Evolutionary conservation across 2,113 vertebrate genomes (phyloP), one percentile per base, ranked within the genome.

Genomic region (Hemibagrus wyckioides): DNA sequence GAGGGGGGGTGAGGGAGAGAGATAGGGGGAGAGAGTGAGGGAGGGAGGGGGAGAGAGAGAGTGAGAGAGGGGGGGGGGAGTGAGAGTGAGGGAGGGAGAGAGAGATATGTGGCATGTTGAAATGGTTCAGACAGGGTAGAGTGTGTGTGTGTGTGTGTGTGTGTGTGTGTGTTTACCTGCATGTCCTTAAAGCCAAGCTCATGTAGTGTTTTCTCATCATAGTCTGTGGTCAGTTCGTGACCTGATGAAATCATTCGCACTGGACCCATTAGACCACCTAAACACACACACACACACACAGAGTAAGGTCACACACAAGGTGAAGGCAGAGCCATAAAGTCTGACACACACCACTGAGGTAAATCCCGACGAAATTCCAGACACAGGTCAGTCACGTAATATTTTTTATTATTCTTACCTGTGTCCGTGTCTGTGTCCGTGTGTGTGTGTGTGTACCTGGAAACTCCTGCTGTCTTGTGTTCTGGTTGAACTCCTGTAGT

Each of bases 171-270:
- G 9, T 85, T 87, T 95, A 97, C 98, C 98, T 99, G 98, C 98
- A 99, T 99, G 93, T 99, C 98, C 92, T 99, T 99, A 93, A 99
- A 99, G 30, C 98, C 98, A 90, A 99, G 91, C 87, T 99, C 98
- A 56, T 99, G 98, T 73, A 99, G 97, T 0, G 98, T 99, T 91
- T 99, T 99, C 92, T 99, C 98, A 90, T 99, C 98, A 39, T 99
- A 99, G 93, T 99, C 98, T 0, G 98, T 99, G 90, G 98, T 99
- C 87, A 99, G 95, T 48, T 99, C 98, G 57, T 99, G 98, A 59
- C 98, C 98, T 28, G 98, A 99, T 73, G 98, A 99, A 93, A 99
- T 99, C 98, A 99, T 99, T 85, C 98, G 94, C 54, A 99, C 98
- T 0, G 98, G 98, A 89, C 98, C 98, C 98, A 99, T 99, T 85